Evolutionary conservation across 2,797 vertebrate species (phyloP).

Genomic region (Chaetophractus vellerosus): DNA sequence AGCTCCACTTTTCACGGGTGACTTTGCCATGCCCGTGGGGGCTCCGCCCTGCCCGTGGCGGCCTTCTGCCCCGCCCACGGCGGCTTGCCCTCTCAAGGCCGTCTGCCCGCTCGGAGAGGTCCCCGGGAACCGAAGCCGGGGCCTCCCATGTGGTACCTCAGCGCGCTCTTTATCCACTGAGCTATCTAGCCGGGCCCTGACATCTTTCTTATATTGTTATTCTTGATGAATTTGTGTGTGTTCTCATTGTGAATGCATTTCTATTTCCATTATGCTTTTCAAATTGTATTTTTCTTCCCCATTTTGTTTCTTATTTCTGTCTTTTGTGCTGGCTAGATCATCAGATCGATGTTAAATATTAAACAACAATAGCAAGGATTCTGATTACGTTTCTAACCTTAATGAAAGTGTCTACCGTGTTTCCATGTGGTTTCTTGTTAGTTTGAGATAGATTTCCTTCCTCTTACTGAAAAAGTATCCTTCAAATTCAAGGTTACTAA

Average conservation of each 20-base stretch:
- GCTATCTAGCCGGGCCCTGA: too few relatives aligned
- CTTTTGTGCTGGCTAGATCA: not conserved
- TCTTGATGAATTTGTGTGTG: not conserved
- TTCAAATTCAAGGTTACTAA: constrained; percentile 28
- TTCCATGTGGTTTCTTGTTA: not conserved
- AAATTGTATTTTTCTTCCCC: not conserved
- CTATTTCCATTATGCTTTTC: not conserved
- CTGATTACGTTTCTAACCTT: not conserved
- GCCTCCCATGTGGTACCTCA: too few relatives aligned
- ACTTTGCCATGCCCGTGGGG: too few relatives aligned
- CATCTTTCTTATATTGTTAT: not conserved
- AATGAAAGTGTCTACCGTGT: not conserved
- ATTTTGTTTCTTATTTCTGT: not conserved
- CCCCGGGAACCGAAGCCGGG: too few relatives aligned
- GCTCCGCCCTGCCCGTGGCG: too few relatives aligned
- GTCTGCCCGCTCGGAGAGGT: too few relatives aligned
- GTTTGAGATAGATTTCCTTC: not conserved
- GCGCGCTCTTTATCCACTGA: too few relatives aligned
- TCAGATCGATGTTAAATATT: constrained; percentile 12
- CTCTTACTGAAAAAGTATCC: not conserved
- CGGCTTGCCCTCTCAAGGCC: too few relatives aligned
- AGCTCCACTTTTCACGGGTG: too few relatives aligned
- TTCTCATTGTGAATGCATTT: not conserved
- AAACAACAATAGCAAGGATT: not conserved
- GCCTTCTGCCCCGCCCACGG: too few relatives aligned